Conservation (phyloP, 2,113 vertebrate genomes). For the Notarius quadriscutis region DNA sequence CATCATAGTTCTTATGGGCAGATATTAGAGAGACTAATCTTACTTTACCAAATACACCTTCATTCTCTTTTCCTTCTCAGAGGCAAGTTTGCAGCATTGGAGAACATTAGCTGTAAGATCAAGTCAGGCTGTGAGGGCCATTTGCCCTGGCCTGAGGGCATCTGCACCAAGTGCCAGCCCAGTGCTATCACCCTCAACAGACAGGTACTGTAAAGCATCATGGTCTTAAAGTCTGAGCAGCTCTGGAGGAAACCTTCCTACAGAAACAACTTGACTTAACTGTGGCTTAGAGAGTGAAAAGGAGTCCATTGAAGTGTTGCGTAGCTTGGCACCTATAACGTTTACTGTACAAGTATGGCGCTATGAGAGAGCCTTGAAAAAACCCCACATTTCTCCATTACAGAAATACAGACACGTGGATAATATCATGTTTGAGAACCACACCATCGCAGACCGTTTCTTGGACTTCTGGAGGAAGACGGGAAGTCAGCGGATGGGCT, state of each 20-base stretch:
- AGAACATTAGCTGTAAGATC: slow-evolving; percentile 99
- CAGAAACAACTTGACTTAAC: background rate
- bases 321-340: background rate
- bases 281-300: background rate
- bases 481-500: slow-evolving; percentile 91
- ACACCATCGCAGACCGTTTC: slow-evolving; percentile 97
- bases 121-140: slow-evolving; percentile 97
- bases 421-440: slow-evolving; percentile 99
- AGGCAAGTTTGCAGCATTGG: slow-evolving; percentile 95
- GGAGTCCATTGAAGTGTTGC: background rate
- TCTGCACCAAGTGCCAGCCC: slow-evolving; percentile 98
- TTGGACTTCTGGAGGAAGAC: slow-evolving; percentile 99
- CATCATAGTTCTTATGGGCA: background rate
- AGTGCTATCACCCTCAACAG: slow-evolving; percentile 96
- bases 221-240: no score
- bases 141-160: slow-evolving; percentile 95
- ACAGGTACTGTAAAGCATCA: slow-evolving; percentile 75
- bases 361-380: background rate
- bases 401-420: slow-evolving; percentile 99
- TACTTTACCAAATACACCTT: background rate
- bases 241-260: background rate
- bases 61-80: slow-evolving; percentile 64
- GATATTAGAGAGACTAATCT: background rate
- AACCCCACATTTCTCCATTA: background rate
- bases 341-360: background rate